Evolutionary conservation across 64 coral and sea anemone genomes (phyloP), one percentile per base, ranked within the genome.

Genomic region (Stylophora pistillata): DNA sequence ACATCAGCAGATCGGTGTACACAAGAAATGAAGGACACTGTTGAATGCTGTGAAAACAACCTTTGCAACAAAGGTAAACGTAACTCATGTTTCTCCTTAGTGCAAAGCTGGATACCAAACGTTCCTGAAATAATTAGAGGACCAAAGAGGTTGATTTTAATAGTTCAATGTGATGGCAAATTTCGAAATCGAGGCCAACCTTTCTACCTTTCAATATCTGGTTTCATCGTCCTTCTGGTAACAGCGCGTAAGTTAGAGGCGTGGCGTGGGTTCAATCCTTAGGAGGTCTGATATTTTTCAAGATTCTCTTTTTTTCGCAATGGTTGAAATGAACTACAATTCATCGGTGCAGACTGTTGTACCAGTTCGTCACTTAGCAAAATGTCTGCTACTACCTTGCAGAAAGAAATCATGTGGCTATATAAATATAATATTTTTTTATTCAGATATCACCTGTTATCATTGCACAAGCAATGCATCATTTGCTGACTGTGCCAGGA

Each of bases 401-500:
- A 12, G 66, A n/a, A 18, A 23, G 18, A 23, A 23, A 20, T 23
- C 5, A 11, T 41, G 16, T 52, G 23, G 21, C 15, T 68, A 12
- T 11, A 65, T 65, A 65, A 25, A 21, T 13, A 32, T 7, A 15
- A 14, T 31, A 21, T 21, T 31, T 41, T 21, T 53, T 20, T 21
- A 52, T 53, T 31, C 73, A 76, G 73, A 23, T 20, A 76, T 76
- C 16, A 52, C 37, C 73, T 76, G 73, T 53, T 54, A 76, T 52
- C 73, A 53, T 10, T 76, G 73, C 53, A 9, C 32, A 52, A 76
- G 37, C 41, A 76, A 53, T 18, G 12, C 10, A 54, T 76, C 73
- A 52, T 53, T 76, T 76, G 73, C 33, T 53, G 73, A 76, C 33
- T 76, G 73, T 23, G 20, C 20, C 10, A 41, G 18, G 37, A 76